These are phyloP conservation scores for Hemitrygon akajei DNA, from an alignment of 2,797 vertebrate species.

Conservation along the genomic window DNA sequence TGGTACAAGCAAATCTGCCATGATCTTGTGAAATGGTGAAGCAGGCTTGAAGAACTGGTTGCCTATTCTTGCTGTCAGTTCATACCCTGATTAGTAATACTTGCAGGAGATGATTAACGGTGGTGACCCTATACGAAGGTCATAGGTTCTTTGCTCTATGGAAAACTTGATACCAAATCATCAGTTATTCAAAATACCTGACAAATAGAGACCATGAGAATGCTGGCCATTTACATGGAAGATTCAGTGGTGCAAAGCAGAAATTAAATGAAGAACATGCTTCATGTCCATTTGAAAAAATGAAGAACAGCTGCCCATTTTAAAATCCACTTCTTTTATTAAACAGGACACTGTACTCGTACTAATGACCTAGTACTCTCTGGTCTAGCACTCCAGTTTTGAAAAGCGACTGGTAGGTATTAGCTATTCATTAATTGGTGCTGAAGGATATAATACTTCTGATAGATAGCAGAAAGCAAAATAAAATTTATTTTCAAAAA, in stretches of 20 bases:
- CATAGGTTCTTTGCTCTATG: neutral
- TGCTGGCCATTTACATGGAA: neutral
- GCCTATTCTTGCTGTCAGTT: too few species aligned
- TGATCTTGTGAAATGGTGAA: too few species aligned
- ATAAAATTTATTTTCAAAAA: conserved; percentile 15
- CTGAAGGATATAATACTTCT: neutral
- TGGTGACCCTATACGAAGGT: too few species aligned
- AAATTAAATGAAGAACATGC: neutral
- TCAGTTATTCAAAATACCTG: neutral
- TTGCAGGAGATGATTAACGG: neutral
- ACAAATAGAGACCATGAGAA: neutral
- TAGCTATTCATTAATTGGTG: neutral
- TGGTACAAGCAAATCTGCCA: too few species aligned
- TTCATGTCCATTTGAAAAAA: neutral
- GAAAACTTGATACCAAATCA: neutral
- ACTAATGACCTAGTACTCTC: neutral
- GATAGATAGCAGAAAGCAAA: neutral
- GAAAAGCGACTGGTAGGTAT: neutral
- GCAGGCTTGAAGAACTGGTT: too few species aligned
- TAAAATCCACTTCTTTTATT: neutral
- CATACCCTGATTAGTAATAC: too few species aligned
- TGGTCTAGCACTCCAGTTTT: neutral
- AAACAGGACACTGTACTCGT: neutral
- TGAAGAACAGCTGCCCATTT: neutral
- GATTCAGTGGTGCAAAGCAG: neutral